A percentile compares a stretch with the other conserved stretches of the same genome.
phyloP scores from a whole-genome alignment of 2,113 vertebrate species.

The Mixornis gularis region DNA sequence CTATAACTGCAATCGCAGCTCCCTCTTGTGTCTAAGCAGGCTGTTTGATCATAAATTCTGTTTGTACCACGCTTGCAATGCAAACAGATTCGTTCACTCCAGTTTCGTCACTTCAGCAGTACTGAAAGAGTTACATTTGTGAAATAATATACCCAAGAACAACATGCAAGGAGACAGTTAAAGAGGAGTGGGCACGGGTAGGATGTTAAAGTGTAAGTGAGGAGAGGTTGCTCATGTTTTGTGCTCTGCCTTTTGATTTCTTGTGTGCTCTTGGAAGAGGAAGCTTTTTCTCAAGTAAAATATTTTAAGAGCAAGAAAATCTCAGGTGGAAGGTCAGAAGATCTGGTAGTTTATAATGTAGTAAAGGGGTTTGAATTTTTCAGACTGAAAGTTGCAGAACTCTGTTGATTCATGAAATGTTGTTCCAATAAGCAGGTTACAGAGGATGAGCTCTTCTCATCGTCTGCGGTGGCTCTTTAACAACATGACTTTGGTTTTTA shows the following conservation, averaged over 20 bases:
- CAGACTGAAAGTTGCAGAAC: background rate
- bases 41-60: background rate
- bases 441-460: background rate
- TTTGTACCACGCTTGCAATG: background rate
- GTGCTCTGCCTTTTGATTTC: background rate
- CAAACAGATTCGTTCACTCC: background rate
- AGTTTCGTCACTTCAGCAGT: background rate
- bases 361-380: background rate
- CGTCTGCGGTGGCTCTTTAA: background rate
- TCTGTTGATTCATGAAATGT: background rate
- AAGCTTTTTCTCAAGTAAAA: background rate
- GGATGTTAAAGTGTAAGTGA: background rate
- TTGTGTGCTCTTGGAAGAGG: background rate
- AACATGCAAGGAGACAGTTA: background rate
- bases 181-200: background rate
- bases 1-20: conserved; percentile 15
- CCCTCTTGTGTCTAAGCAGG: conserved; percentile 49
- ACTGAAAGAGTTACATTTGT: background rate
- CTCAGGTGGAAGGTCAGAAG: background rate
- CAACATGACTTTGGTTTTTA: background rate
- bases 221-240: background rate
- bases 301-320: background rate
- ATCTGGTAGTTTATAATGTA: background rate
- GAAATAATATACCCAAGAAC: background rate
- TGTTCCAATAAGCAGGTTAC: background rate